Evolutionary conservation across 2,797 vertebrate genomes (phyloP), one percentile per base, ranked within the genome.

Genomic region (Brachyalestes nurse): DNA sequence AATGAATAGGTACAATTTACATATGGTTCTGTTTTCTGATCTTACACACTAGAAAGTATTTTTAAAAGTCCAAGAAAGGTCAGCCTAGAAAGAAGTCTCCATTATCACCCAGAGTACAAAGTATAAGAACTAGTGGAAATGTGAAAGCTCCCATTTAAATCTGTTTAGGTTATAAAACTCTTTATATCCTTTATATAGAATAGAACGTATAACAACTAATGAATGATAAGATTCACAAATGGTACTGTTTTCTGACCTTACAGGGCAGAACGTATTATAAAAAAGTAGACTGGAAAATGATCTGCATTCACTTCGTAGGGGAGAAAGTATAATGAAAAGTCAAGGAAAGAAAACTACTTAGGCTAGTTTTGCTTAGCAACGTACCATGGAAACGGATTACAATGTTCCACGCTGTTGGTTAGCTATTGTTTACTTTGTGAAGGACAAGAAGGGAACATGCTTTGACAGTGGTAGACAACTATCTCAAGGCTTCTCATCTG

Each of bases 401-500:
- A 4, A 34, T n/a, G n/a, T 21, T 80, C 40, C 21, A 5, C n/a
- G 61, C 51, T 49, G 14, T 71, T 2, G 8, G 21, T 77, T 78
- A 57, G 53, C 10, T 9, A 60, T 80, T 66, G 70, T 78, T 74
- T 62, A 60, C 75, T 69, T 55, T 66, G 53, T 53, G 17, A 65
- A 65, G 71, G 47, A 82, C 66, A 64, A 60, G 42, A 76, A 75
- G 45, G 38, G 40, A 81, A 81, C 76, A 64, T 28, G 51, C 71
- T 77, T 79, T 81, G 40, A 83, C 53, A 71, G 16, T 61, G 65
- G 61, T 28, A 61, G 69, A 75, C 76, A 72, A 69, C 57, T 62
- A 62, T 71, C 72, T 72, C 75, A 78, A 81, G 53, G 72, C 78
- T 81, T 79, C 79, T 72, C 0, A 17, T 77, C 55, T 66, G 77